Evolutionary conservation across 2,797 vertebrate species (phyloP).

Genomic region (Acridotheres tristis): DNA sequence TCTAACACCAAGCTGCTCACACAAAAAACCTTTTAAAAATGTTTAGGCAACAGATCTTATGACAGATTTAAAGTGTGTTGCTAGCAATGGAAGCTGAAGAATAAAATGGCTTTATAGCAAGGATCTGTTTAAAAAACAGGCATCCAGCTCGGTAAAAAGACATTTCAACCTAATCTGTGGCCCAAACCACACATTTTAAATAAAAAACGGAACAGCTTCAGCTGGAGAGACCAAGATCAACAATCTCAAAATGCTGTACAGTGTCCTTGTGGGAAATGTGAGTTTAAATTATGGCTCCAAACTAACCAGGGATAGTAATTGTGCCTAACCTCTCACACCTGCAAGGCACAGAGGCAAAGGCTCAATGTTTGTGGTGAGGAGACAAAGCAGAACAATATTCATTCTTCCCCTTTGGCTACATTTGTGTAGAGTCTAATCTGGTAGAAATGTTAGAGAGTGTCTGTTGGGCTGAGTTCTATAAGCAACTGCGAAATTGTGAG

Average conservation of each 20-base stretch:
- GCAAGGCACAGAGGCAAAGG: neutral
- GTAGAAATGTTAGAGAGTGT: neutral
- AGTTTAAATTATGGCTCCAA: neutral
- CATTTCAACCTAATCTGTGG: neutral
- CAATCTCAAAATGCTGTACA: neutral
- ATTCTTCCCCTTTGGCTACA: neutral
- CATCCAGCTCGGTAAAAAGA: neutral
- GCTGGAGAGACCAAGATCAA: neutral
- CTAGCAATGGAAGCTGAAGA: neutral
- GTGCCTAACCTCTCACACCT: neutral
- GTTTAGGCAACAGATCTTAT: neutral
- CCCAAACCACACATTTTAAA: neutral
- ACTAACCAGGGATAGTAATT: neutral
- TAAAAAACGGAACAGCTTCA: neutral
- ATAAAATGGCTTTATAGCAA: neutral
- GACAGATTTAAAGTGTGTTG: neutral
- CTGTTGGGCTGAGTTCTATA: neutral
- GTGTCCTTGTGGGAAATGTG: neutral
- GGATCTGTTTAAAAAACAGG: neutral
- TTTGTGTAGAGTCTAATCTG: neutral
- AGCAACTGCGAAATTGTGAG: neutral
- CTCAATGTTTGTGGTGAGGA: neutral
- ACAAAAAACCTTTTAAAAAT: neutral
- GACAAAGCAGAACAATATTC: neutral
- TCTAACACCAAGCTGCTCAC: neutral